Evolutionary conservation across 2,113 vertebrate species (phyloP).

Genomic region (Xerus inauris): DNA sequence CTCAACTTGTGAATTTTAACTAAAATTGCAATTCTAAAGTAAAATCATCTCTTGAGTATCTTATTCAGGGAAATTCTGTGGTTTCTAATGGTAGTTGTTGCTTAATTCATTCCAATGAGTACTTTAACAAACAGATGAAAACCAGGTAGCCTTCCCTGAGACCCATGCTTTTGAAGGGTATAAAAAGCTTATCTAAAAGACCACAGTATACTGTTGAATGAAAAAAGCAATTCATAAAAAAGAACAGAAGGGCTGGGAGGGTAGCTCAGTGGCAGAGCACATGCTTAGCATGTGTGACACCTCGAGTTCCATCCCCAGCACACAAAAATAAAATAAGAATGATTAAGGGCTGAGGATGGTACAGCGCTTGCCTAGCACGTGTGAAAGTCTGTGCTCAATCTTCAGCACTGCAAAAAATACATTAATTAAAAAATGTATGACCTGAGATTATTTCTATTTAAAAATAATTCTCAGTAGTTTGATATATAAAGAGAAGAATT

Average conservation of each 20-base stretch:
- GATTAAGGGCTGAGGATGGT: not conserved
- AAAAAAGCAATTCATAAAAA: not conserved
- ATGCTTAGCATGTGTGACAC: not conserved
- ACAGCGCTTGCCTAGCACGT: too few species aligned
- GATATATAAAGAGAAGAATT: not conserved
- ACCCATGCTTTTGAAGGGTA: not conserved
- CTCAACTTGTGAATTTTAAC: not conserved
- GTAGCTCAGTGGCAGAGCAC: not conserved
- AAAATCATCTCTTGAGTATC: not conserved
- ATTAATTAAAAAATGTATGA: not conserved
- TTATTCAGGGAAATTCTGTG: not conserved
- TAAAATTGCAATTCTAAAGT: not conserved
- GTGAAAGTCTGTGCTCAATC: not conserved
- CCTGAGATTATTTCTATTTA: too few species aligned
- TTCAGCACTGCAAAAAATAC: not conserved
- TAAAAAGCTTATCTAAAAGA: not conserved
- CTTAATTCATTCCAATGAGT: not conserved
- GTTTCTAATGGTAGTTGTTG: not conserved
- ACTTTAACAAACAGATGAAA: not conserved
- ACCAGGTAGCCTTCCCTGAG: not conserved
- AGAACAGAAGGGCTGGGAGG: not conserved
- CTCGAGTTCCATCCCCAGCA: not conserved
- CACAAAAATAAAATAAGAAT: not conserved
- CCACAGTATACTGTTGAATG: too few species aligned
- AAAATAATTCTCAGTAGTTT: not conserved